Evolutionary conservation across 1,140 invertebrate species (phyloP), one percentile per base, ranked within the genome.

Genomic region (Papilio glaucus): DNA sequence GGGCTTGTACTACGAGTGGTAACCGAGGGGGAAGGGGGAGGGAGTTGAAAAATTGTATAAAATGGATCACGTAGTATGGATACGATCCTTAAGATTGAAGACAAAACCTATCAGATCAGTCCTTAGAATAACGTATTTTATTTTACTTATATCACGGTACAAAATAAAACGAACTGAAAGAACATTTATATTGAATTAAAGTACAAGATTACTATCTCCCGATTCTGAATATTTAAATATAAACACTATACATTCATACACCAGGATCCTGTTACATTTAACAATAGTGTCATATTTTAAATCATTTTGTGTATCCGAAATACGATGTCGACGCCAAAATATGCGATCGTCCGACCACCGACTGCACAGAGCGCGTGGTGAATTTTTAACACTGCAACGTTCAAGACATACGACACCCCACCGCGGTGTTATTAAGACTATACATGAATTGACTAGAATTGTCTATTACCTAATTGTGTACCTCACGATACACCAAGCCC

Each of bases 261-360:
- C 13, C 33, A 24, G 13, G 29, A 61, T 37, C 60, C 60, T 37
- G 29, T 61, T 41, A 21, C 33, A 67, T 29, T 49, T 37, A 26
- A 69, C 65, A 33, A 69, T 69, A 53, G 65, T 26, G 13, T 45
- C 24, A 15, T 62, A 62, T 62, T 24, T 42, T 45, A 67, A 49
- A 49, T 69, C 33, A 69, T 69, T 69, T 69, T 33, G 65, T 69
- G 65, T 41, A 69, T 69, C 65, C 13, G 7, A 69, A 69, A 69
- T 69, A 69, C 65, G 18, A 39, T 15, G 33, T 63, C n/a, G 41
- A 69, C 41, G 65, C 42, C 65, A 45, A n/a, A n/a, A n/a, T n/a
- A n/a, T n/a, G n/a, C n/a, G n/a, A n/a, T n/a, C n/a, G n/a, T n/a
- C n/a, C n/a, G n/a, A n/a, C n/a, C n/a, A n/a, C n/a, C n/a, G n/a